Base-by-base conservation (phyloP, 2,888 invertebrate species). In the Athripsodes cinereus region DNA sequence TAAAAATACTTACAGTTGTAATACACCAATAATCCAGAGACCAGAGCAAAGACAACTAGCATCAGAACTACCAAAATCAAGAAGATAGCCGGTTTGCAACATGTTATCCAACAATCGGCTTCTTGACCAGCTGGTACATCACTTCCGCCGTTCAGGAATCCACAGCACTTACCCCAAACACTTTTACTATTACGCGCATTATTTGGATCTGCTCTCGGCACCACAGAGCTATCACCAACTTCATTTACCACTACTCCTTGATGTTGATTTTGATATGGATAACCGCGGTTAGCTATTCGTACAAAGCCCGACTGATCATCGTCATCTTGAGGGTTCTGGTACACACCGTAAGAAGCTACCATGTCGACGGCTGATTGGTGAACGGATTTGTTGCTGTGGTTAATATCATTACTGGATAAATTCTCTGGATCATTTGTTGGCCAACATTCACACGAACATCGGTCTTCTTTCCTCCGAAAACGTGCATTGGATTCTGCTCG, bases 1-100 rank as follows among this genome's bases (percentile, higher is more conserved):
- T n/a, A n/a, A n/a, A n/a, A n/a, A 55, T 66, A 80, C 80, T 80
- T 69, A 81, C 81, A 81, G 70, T 81, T 81, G 72, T 80, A 80
- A 67, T 80, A 81, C 69, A 81, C 71, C 70, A 81, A 72, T 66
- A 81, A 77, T 69, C 80, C 80, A 69, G 80, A 80, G 66, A 80
- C 76, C 63, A 80, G 76, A 62, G 80, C 79, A 71, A 81, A 74
- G 68, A 81, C 70, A 64, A 80, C 74, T 68, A 81, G 70, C 72
- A 81, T 78, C 72, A 80, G 76, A 64, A 80, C 71, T 61, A 81
- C 71, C 56, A 81, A 70, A 55, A 81, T 69, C 35, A 80, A 74
- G 66, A 81, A 78, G 46, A 81, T 69, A 11, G 81, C 78, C 13
- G 81, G 81, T 64, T 77, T 74, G 68, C 80, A 80, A 69, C 80